These are phyloP conservation scores for Verasper variegatus DNA, from an alignment of 2,113 vertebrate species.

Conservation along the genomic window DNA sequence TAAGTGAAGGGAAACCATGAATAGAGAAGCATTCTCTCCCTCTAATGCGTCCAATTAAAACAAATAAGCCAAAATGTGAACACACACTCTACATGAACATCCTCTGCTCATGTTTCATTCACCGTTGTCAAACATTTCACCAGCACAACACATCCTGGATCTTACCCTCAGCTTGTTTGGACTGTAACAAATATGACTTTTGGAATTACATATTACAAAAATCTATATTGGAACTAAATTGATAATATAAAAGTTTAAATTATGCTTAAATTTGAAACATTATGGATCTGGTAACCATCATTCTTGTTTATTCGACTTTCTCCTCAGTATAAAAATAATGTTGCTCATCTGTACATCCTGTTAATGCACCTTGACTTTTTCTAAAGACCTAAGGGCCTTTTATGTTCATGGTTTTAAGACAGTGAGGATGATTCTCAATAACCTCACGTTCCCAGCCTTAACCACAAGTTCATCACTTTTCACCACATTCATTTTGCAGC, in stretches of 20 bases:
- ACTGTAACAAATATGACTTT: no score
- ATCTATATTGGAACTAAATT: no score
- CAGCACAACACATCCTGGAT: neutral
- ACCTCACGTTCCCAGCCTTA: no score
- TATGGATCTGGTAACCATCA: neutral
- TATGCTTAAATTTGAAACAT: no score
- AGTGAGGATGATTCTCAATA: no score
- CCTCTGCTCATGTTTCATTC: neutral
- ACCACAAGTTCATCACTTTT: no score
- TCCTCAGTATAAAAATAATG: neutral
- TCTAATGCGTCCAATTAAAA: constrained; percentile 34
- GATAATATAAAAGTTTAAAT: no score
- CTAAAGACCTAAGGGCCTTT: no score
- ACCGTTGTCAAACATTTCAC: neutral
- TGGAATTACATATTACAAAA: no score
- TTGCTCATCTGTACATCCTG: neutral
- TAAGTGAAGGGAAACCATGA: neutral
- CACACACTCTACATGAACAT: neutral
- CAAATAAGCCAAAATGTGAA: constrained; percentile 19
- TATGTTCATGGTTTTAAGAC: no score
- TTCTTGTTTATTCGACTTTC: neutral
- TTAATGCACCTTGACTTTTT: neutral
- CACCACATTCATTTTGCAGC: no score
- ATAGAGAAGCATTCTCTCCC: constrained; percentile 10
- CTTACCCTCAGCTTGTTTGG: neutral